Evolutionary conservation across 1,140 invertebrate genomes (phyloP).

Genomic region (Philopotamus ludificatus): DNA sequence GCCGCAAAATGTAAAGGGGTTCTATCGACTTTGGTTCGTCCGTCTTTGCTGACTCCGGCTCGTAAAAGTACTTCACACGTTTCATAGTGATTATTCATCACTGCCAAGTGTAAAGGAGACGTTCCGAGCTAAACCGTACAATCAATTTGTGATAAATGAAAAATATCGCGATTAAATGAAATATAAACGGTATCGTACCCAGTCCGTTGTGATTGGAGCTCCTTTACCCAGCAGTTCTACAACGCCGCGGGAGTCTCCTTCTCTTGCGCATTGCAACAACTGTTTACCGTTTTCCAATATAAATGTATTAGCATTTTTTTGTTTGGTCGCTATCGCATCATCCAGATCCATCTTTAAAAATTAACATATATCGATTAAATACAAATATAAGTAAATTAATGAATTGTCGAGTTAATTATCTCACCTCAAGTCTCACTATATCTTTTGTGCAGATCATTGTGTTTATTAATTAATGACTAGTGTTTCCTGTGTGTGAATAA

Average conservation of each 20-base stretch:
- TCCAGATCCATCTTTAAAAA: constrained; percentile 25
- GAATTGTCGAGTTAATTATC: too few relatives aligned
- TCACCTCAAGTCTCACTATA: too few relatives aligned
- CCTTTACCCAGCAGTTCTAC: constrained; percentile 80
- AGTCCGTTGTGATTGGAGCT: constrained; percentile 89
- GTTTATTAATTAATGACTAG: too few relatives aligned
- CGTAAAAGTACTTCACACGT: constrained; percentile 80
- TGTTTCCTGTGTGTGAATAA: too few relatives aligned
- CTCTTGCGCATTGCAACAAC: constrained; percentile 73
- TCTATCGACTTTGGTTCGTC: constrained; percentile 88
- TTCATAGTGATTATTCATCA: constrained; percentile 77
- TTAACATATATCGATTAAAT: too few relatives aligned
- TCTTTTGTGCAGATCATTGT: too few relatives aligned
- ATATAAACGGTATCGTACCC: constrained; percentile 59
- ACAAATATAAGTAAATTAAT: too few relatives aligned
- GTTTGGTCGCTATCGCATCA: constrained; percentile 27
- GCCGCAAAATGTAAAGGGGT: constrained; percentile 87
- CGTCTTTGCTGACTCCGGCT: constrained; percentile 83
- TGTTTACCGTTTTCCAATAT: constrained; percentile 77
- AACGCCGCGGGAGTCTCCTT: constrained; percentile 76
- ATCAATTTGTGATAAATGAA: neutral
- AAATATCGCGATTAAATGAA: neutral
- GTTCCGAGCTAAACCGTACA: constrained; percentile 80
- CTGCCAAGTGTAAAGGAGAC: constrained; percentile 84
- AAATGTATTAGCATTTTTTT: neutral